Percentiles rank a stretch among this genome's conserved stretches.
Conservation (phyloP, 2,888 invertebrate genomes). For the Yponomeuta plumbellus region DNA sequence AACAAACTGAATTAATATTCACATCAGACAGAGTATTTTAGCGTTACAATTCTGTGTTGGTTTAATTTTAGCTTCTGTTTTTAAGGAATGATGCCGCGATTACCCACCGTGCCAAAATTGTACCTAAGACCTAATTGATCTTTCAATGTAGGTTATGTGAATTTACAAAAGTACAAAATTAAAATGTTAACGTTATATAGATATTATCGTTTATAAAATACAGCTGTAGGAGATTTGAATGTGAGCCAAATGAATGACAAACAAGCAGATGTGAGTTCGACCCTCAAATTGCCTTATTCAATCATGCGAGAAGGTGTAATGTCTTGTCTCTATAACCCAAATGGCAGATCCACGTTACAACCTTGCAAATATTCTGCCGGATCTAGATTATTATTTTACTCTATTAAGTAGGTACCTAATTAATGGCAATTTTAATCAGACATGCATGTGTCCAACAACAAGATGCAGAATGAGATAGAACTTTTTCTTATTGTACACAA, state of each 20-base stretch:
- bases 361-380: slow-evolving; percentile 8
- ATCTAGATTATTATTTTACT: background rate
- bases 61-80: background rate
- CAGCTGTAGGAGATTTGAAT: slow-evolving; percentile 53
- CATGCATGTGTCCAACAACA: too few species aligned
- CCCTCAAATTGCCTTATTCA: slow-evolving; percentile 58
- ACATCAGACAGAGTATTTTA: background rate
- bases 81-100: background rate
- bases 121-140: too few species aligned
- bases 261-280: slow-evolving; percentile 52
- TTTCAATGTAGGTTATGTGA: too few species aligned
- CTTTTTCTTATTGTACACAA: too few species aligned
- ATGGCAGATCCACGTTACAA: too few species aligned
- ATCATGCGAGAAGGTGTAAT: slow-evolving; percentile 63
- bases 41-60: background rate
- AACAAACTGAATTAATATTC: background rate
- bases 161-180: too few species aligned
- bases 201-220: slow-evolving; percentile 7
- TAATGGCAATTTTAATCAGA: too few species aligned
- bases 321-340: slow-evolving; percentile 17
- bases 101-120: background rate
- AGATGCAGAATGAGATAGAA: too few species aligned
- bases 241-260: slow-evolving; percentile 48
- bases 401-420: too few species aligned
- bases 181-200: background rate